Conservation (phyloP, 1,140 invertebrate genomes). For the Drosophila setifemur region DNA sequence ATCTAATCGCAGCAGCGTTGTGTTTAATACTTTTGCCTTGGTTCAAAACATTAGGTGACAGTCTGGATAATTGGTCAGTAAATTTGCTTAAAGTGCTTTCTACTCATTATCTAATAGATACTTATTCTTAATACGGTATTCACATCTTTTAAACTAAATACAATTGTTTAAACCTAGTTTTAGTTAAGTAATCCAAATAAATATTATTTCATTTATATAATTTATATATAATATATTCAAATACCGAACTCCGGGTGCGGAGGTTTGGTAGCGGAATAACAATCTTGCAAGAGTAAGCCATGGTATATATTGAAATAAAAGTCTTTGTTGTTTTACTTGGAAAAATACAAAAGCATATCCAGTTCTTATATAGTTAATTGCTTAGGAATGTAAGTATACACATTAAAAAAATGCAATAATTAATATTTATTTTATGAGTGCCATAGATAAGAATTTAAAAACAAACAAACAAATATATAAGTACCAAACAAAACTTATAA, state of each 20-base stretch:
- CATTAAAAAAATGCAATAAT: slow-evolving; percentile 10
- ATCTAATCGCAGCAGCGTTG: slow-evolving; percentile 25
- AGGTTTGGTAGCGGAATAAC: slow-evolving; percentile 55
- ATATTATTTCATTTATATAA: slow-evolving; percentile 26
- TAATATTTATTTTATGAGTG: slow-evolving; percentile 7
- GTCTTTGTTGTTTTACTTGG: slow-evolving; percentile 30
- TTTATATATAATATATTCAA: too few relatives aligned
- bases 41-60: slow-evolving; percentile 59
- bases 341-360: slow-evolving; percentile 29
- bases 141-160: slow-evolving; percentile 44
- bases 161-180: slow-evolving; percentile 32
- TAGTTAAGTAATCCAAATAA: slow-evolving; percentile 39
- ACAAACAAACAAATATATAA: slow-evolving; percentile 49
- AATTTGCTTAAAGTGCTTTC: slow-evolving; percentile 27
- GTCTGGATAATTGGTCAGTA: slow-evolving; percentile 50
- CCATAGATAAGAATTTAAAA: slow-evolving; percentile 7
- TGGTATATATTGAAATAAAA: slow-evolving; percentile 33
- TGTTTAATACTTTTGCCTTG: slow-evolving; percentile 47
- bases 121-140: slow-evolving; percentile 34
- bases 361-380: slow-evolving; percentile 20
- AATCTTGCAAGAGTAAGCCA: slow-evolving; percentile 67
- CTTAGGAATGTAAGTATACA: slow-evolving; percentile 56
- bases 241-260: not conserved
- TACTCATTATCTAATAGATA: slow-evolving; percentile 25
- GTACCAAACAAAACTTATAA: slow-evolving; percentile 53